phyloP scores from a whole-genome alignment of 2,888 invertebrate species.

The Oscheius sp. region DNA sequence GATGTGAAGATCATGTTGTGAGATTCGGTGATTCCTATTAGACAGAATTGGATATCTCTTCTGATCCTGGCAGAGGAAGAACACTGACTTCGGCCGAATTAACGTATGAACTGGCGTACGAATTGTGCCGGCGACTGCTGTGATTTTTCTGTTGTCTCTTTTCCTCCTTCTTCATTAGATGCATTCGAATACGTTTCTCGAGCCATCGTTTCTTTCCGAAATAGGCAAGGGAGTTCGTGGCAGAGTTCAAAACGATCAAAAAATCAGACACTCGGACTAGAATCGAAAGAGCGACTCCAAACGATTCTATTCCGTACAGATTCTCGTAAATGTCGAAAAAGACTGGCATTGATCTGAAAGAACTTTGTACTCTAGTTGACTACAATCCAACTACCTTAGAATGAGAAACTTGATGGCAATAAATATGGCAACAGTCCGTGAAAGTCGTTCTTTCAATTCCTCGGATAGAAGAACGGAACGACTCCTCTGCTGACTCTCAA shows the following conservation, averaged over 20 bases:
- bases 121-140: conserved; percentile 6
- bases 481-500: conserved; percentile 68
- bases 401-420: conserved; percentile 71
- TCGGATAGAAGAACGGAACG: conserved; percentile 65
- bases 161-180: conserved; percentile 61
- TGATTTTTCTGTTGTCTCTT: conserved; percentile 47
- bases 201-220: conserved; percentile 66
- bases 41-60: conserved; percentile 6
- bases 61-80: conserved; percentile 6
- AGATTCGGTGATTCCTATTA: not conserved
- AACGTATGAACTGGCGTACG: conserved; percentile 28
- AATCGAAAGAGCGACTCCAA: conserved; percentile 65
- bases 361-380: not conserved
- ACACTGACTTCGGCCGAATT: conserved; percentile 12
- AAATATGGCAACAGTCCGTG: conserved; percentile 70
- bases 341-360: conserved; percentile 67
- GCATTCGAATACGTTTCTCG: conserved; percentile 54
- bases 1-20: too few relatives aligned
- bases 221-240: conserved; percentile 71
- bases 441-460: conserved; percentile 67
- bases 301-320: conserved; percentile 68
- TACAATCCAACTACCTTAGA: conserved; percentile 48
- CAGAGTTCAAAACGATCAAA: conserved; percentile 69
- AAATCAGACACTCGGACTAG: conserved; percentile 71
- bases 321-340: conserved; percentile 72